phyloP scores from a whole-genome alignment of 2,888 invertebrate genomes.

The Sarcophaga subvicina region DNA sequence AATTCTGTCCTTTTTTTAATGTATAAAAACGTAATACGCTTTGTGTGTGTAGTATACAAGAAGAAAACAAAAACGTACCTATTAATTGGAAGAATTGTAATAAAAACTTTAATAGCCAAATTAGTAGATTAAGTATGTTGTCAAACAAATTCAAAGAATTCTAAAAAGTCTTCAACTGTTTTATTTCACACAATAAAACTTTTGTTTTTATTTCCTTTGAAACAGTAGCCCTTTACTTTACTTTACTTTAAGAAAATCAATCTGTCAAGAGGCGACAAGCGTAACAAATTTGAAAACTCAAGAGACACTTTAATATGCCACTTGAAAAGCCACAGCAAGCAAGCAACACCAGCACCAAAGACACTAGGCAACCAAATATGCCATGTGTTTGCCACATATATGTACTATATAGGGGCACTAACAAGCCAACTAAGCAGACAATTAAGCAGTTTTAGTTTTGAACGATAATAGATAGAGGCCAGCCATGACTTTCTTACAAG shows the following conservation, averaged over 20 bases:
- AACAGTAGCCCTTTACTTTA: slow-evolving; percentile 1
- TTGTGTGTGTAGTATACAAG: too few species aligned
- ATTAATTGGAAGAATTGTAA: too few species aligned
- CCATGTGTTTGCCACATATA: slow-evolving; percentile 7
- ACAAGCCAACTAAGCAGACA: background rate
- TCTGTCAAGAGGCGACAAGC: slow-evolving; percentile 34
- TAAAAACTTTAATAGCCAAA: too few species aligned
- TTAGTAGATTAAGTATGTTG: too few species aligned
- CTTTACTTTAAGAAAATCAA: background rate
- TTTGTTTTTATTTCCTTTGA: background rate
- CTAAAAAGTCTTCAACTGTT: too few species aligned
- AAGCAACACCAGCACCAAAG: background rate
- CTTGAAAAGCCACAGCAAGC: slow-evolving; percentile 39
- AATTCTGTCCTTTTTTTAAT: too few species aligned
- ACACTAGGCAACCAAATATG: background rate
- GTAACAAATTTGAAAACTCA: slow-evolving; percentile 33
- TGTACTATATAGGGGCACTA: background rate
- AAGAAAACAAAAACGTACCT: too few species aligned
- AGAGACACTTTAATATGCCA: slow-evolving; percentile 22
- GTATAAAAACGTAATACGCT: too few species aligned
- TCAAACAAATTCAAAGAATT: too few species aligned
- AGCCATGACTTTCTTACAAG: background rate
- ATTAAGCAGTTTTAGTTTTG: background rate
- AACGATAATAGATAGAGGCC: background rate
- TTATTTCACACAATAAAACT: too few species aligned